Conservation (phyloP, 2,113 vertebrate species). For the Psilopogon haemacephalus region DNA sequence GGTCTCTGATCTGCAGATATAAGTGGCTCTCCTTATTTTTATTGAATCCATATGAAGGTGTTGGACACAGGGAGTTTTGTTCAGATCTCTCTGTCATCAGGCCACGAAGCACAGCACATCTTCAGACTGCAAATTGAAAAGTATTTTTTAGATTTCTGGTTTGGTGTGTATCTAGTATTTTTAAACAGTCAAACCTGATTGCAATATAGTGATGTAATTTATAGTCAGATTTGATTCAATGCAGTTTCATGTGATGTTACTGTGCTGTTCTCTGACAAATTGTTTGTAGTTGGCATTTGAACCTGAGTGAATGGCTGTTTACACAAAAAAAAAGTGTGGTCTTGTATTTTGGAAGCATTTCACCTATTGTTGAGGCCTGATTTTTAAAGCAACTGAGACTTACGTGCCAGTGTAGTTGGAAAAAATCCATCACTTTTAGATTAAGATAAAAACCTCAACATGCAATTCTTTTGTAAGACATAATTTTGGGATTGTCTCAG, state of each 20-base stretch:
- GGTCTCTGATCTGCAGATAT: not conserved
- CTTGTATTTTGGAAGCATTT: not conserved
- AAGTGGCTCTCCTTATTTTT: not conserved
- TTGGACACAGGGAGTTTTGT: not conserved
- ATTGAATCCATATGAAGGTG: rapidly evolving
- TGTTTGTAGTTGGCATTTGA: not conserved
- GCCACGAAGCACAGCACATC: not conserved
- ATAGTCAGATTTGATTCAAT: not conserved
- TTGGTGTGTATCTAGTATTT: not conserved
- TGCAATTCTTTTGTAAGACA: not conserved
- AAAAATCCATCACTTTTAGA: not conserved
- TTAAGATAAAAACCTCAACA: rapidly evolving
- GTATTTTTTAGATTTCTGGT: not conserved
- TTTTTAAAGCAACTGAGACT: not conserved
- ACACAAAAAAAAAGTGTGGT: not conserved
- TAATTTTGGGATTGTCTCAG: not conserved
- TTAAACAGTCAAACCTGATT: not conserved
- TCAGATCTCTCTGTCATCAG: rapidly evolving
- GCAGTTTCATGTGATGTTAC: not conserved
- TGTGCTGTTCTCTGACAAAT: not conserved
- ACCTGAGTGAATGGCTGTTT: not conserved
- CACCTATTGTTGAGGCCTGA: not conserved
- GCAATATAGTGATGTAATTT: not conserved
- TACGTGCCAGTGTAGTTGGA: not conserved
- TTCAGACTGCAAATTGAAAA: not conserved